Conservation (phyloP, 2,113 vertebrate genomes). For the Anser cygnoides region DNA sequence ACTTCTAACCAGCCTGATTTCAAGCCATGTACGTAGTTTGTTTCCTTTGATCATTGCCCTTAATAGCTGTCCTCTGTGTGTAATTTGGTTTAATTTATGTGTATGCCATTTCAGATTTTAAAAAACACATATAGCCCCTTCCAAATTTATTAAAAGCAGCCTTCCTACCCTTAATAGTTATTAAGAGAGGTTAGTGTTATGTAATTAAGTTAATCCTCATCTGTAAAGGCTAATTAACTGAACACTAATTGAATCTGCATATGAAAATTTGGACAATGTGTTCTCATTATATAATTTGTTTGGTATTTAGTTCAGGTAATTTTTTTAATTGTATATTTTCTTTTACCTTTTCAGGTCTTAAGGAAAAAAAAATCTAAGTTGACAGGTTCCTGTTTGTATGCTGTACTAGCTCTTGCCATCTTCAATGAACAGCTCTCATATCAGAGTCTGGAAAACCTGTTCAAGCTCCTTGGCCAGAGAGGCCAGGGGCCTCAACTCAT, state of each 20-base stretch:
- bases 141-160: conserved; percentile 69
- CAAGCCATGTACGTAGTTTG: conserved; percentile 30
- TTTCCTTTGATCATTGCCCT: conserved; percentile 61
- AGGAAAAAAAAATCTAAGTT: neutral
- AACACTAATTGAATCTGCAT: conserved; percentile 74
- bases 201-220: conserved; percentile 75
- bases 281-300: conserved; percentile 50
- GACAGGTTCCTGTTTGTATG: neutral
- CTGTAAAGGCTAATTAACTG: conserved; percentile 73
- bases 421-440: neutral
- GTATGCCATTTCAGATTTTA: conserved; percentile 64
- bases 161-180: conserved; percentile 69
- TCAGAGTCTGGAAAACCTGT: neutral
- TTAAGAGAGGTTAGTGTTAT: conserved; percentile 74
- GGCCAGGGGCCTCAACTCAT: neutral
- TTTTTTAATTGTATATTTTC: neutral
- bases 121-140: conserved; percentile 65
- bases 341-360: conserved; percentile 17
- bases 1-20: conserved; percentile 35
- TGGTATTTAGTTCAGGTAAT: no score
- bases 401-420: neutral
- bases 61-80: conserved; percentile 61
- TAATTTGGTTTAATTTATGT: conserved; percentile 70
- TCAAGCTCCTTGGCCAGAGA: neutral
- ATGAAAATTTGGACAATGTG: conserved; percentile 73